Evolutionary conservation across 2,888 invertebrate genomes (phyloP).

Genomic region (Ormyrus nitidulus): DNA sequence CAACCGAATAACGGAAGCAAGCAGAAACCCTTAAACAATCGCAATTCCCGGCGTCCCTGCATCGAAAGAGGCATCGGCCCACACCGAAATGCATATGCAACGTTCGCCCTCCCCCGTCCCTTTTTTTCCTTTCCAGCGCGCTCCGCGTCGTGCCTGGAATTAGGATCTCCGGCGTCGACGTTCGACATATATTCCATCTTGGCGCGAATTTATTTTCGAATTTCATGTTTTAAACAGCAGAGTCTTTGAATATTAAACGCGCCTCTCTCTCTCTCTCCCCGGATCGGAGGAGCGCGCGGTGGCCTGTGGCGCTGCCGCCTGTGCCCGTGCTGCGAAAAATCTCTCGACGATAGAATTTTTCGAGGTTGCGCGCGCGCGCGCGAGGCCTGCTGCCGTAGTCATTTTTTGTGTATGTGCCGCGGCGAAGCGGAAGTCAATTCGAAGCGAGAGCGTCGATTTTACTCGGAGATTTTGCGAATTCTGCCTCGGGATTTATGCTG

Average conservation of each 20-base stretch:
- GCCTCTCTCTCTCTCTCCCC: background rate
- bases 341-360: conserved; percentile 34
- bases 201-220: conserved; percentile 52
- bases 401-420: background rate
- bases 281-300: background rate
- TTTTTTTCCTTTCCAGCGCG: conserved; percentile 8
- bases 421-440: background rate
- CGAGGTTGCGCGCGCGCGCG: conserved; percentile 21
- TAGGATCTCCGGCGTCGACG: conserved; percentile 22
- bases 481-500: no score
- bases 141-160: conserved; percentile 44
- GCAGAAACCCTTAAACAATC: no score
- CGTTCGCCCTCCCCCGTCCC: background rate
- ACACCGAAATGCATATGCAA: background rate
- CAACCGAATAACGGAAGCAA: no score
- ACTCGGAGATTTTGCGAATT: no score
- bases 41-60: no score
- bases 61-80: background rate
- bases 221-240: conserved; percentile 56
- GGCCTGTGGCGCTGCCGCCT: background rate
- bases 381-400: conserved; percentile 9
- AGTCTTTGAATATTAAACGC: conserved; percentile 50
- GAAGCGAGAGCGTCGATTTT: no score
- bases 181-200: conserved; percentile 31
- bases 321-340: conserved; percentile 24